Evolutionary conservation across 2,888 invertebrate genomes (phyloP).

Genomic region (Graphium colonna): DNA sequence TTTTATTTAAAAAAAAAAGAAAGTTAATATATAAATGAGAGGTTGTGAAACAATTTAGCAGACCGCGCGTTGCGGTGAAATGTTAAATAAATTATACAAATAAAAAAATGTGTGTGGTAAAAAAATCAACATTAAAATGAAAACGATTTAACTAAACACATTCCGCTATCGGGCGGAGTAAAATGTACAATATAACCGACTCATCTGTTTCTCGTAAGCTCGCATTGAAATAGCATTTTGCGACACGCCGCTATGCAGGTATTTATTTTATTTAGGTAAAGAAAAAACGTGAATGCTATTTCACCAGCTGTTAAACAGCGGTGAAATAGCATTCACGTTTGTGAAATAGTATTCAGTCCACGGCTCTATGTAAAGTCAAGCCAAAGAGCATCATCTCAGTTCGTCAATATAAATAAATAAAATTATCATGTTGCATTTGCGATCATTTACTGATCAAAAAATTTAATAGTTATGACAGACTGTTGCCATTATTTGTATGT

Average conservation of each 20-base stretch:
- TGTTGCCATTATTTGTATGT: no score
- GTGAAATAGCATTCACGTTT: no score
- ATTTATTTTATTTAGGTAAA: no score
- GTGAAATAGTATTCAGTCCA: no score
- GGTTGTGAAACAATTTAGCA: conserved; percentile 72
- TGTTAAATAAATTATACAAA: conserved; percentile 58
- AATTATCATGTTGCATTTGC: no score
- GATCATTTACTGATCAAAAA: no score
- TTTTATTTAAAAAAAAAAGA: conserved; percentile 56
- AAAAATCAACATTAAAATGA: conserved; percentile 53
- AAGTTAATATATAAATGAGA: conserved; percentile 38
- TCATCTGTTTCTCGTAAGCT: conserved; percentile 33
- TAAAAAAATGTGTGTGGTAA: conserved; percentile 47
- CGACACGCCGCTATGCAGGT: conserved; percentile 14
- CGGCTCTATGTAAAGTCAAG: no score
- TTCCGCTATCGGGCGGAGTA: conserved; percentile 65
- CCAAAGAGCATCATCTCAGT: no score
- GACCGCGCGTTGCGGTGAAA: conserved; percentile 57
- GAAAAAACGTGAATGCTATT: no score
- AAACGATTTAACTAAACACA: conserved; percentile 51
- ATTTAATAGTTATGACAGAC: no score
- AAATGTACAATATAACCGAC: conserved; percentile 56
- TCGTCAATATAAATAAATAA: no score
- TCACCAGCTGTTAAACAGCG: no score
- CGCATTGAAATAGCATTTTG: conserved; percentile 30